These are phyloP conservation scores for Microcebus ravelobensis DNA, from an alignment of 2,113 vertebrate genomes.

Conservation along the genomic window DNA sequence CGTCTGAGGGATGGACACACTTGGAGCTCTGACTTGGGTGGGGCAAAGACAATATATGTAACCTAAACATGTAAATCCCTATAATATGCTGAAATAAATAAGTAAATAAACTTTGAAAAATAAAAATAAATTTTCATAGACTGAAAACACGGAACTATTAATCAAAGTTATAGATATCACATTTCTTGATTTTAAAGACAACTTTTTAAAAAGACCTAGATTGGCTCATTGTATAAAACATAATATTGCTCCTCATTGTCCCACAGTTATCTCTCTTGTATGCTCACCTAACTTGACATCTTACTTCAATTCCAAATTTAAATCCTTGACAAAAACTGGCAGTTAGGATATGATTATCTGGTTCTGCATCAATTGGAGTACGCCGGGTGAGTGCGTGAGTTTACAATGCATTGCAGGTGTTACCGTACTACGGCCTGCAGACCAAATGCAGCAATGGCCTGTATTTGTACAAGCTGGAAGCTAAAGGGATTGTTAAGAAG, in stretches of 20 bases:
- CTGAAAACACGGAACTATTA: neutral
- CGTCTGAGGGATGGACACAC: no score
- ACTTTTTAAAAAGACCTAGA: neutral
- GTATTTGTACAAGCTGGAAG: neutral
- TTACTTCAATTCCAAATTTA: neutral
- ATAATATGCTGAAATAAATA: no score
- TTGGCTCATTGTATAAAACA: neutral
- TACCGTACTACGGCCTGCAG: rapidly evolving
- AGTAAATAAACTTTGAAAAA: neutral
- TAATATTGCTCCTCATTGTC: neutral
- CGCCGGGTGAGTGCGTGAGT: neutral
- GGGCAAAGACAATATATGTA: no score
- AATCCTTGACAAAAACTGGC: neutral
- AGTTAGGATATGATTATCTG: neutral
- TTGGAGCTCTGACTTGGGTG: no score
- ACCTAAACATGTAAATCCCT: no score
- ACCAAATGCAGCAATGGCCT: neutral
- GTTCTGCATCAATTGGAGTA: neutral
- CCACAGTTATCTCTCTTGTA: neutral
- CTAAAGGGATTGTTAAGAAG: neutral
- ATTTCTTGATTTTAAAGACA: neutral
- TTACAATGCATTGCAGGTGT: neutral
- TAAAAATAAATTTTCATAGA: neutral
- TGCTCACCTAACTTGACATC: neutral
- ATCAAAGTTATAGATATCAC: neutral